Evolutionary conservation across 1,140 invertebrate species (phyloP).

Genomic region (Lasioglossum baleicum): DNA sequence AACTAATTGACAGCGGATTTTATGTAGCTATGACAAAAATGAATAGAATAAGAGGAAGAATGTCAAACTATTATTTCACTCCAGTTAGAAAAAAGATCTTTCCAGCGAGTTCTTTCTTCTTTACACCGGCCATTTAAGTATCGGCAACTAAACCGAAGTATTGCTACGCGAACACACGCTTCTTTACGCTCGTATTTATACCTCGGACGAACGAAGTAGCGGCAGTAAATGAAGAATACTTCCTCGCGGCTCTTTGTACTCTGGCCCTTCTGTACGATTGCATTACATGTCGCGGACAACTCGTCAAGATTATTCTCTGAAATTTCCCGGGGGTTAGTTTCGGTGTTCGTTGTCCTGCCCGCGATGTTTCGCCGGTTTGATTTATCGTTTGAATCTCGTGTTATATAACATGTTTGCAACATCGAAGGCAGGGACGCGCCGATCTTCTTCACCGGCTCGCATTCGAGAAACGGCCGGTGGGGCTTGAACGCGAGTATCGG

Average conservation of each 20-base stretch:
- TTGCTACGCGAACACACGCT: too few species aligned
- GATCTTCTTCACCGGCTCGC: conserved; percentile 5
- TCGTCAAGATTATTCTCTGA: neutral
- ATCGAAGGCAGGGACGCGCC: neutral
- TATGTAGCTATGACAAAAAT: too few species aligned
- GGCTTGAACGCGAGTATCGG: too few species aligned
- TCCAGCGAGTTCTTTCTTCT: too few species aligned
- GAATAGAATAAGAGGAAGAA: too few species aligned
- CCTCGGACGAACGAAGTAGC: neutral
- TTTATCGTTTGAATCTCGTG: conserved; percentile 29
- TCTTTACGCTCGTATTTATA: neutral
- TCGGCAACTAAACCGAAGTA: too few species aligned
- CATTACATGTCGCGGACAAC: neutral
- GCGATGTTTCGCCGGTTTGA: neutral
- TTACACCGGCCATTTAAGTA: too few species aligned
- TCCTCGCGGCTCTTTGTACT: neutral
- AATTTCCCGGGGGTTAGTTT: conserved; percentile 3
- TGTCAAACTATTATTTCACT: too few species aligned
- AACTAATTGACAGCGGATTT: too few species aligned
- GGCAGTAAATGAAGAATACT: neutral
- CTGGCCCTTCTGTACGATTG: neutral
- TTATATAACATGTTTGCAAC: conserved; percentile 37
- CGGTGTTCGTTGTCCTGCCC: neutral
- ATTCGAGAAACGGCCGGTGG: neutral
- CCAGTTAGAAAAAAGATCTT: too few species aligned